Base-by-base conservation (phyloP, 2,113 vertebrate genomes). In the Poeciliopsis prolifica region DNA sequence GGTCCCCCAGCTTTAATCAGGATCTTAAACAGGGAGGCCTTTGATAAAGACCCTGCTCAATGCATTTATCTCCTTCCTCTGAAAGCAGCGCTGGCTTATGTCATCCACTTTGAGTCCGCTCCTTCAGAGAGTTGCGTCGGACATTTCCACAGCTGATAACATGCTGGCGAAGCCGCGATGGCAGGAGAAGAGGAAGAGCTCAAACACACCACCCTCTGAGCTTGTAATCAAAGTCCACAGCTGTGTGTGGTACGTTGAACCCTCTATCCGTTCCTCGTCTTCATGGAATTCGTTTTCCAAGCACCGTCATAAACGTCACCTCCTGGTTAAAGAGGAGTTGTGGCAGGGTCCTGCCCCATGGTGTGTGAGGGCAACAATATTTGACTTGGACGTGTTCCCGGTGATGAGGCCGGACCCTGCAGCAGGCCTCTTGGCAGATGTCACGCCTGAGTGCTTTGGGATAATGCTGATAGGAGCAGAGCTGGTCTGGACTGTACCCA, bases 41-140 rank as follows among this genome's bases (percentile, higher is more conserved):
- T 94, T 93, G 93, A 94, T 91, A 93, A 91, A 89, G 78, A 75
- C 80, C 71, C 65, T 28, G 40, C 79, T 82, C 77, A 68, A 85
- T 75, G 68, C 90, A 87, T 94, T 93, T 93, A 91, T 94, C 92
- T 88, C 79, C 37, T 83, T 90, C 80, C 84, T 88, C 86, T 81
- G 78, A 91, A 86, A 82, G 83, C 80, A 66, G 70, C 17, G 67
- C 91, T 89, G 91, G 83, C 88, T 94, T 79, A 87, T 90, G 89
- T 93, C 92, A 85, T 85, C 85, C 58, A 42, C 92, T 94, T 94
- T 95, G 92, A 95, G 92, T 86, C 82, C 17, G 65, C 79, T 78
- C 79, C 81, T 78, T 68, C 70, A 74, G 71, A 90, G 87, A 83
- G 35, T 15, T 6, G 79, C 79, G 78, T 86, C n/a, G 68, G 80